Conservation (phyloP, 1,140 invertebrate species). For the Scaptomyza hsui region DNA sequence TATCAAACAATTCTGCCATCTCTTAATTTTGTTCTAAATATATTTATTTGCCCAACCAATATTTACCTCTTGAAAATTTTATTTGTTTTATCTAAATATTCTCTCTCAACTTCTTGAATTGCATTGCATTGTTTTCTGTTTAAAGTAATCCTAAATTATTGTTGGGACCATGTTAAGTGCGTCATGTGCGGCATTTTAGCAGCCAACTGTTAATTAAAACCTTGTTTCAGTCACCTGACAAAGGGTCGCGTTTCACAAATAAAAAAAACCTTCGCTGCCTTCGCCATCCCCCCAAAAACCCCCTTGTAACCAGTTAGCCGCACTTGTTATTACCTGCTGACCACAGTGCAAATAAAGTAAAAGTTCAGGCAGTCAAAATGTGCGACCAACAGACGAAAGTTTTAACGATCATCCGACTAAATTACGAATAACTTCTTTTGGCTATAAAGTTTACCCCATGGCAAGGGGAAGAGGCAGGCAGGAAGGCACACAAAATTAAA, state of each 20-base stretch:
- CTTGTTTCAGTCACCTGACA: constrained; percentile 28
- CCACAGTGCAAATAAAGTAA: constrained; percentile 19
- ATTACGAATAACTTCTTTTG: constrained; percentile 35
- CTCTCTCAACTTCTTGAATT: background rate
- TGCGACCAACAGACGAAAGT: constrained; percentile 30
- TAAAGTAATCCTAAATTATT: background rate
- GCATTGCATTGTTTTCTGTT: background rate
- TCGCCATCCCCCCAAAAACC: background rate
- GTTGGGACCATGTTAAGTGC: constrained; percentile 14
- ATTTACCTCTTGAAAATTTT: background rate
- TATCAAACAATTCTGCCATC: too few relatives aligned
- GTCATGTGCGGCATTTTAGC: constrained; percentile 26
- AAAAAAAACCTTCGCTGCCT: background rate
- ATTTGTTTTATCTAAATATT: background rate
- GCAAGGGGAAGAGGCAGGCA: background rate
- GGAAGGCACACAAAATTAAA: constrained; percentile 26
- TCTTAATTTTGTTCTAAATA: too few relatives aligned
- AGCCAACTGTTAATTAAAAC: constrained; percentile 33
- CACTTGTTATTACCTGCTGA: constrained; percentile 40
- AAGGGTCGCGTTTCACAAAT: constrained; percentile 33
- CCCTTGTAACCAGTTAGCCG: constrained; percentile 38
- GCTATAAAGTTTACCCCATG: constrained; percentile 18
- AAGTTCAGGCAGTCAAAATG: constrained; percentile 24
- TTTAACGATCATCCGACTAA: constrained; percentile 28
- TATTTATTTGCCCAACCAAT: too few relatives aligned